These are phyloP conservation scores for Callinectes sapidus DNA, from an alignment of 2,888 invertebrate genomes.

Conservation along the genomic window DNA sequence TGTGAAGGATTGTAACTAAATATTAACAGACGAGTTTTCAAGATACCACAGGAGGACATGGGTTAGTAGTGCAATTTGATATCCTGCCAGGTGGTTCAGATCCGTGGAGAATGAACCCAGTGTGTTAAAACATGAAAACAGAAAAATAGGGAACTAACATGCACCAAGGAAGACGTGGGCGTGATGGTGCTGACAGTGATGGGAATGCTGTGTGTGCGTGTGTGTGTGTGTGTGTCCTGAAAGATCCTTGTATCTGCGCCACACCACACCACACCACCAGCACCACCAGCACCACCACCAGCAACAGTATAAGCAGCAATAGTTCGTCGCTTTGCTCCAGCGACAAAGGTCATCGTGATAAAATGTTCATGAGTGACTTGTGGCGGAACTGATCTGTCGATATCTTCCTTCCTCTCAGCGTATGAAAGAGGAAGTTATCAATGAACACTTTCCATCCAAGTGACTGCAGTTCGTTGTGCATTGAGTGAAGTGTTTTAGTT, in stretches of 20 bases:
- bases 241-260: neutral
- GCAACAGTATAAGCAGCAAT: neutral
- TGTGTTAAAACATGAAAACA: neutral
- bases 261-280: too few species aligned
- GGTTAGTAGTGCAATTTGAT: too few species aligned
- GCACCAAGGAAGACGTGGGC: neutral
- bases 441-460: neutral
- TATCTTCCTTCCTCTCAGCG: neutral
- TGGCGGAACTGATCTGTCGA: neutral
- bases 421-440: neutral
- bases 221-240: neutral
- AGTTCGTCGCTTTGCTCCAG: neutral
- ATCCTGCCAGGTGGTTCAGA: too few species aligned
- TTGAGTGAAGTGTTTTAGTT: neutral
- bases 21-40: too few species aligned
- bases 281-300: neutral
- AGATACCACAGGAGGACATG: too few species aligned
- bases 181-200: neutral
- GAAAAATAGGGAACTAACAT: neutral
- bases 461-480: neutral
- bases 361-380: constrained; percentile 11
- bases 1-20: too few species aligned
- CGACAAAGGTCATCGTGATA: neutral
- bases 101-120: too few species aligned
- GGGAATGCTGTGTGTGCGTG: neutral